Evolutionary conservation across 2,888 invertebrate genomes (phyloP), one percentile per base, ranked within the genome.

Genomic region (Coleophora flavipennella): DNA sequence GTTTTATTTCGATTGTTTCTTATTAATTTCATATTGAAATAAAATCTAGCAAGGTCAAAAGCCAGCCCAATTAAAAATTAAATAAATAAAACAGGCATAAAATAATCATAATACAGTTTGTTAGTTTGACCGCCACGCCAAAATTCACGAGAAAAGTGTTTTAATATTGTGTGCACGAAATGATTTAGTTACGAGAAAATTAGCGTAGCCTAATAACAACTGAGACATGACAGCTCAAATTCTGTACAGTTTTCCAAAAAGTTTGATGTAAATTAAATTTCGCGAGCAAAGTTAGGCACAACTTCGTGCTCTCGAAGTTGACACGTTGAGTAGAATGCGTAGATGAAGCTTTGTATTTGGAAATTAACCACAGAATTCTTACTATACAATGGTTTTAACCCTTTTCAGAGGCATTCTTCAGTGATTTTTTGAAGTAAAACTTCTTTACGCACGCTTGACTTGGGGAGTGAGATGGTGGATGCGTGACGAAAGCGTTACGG

Each of bases 221-320:
- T 66, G 67, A 64, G 68, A 71, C 63, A 71, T 71, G 73, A 74
- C 69, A 66, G 64, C 52, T 60, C 59, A 59, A 66, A 75, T 70
- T 70, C 57, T 55, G 67, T 65, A 68, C 60, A 69, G 59, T 73
- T 67, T 69, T 67, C 57, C 53, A 59, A 68, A 69, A 75, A 72
- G 70, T 75, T 75, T 48, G 48, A 46, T 65, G 63, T 70, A 66
- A 73, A 73, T 73, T 72, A 55, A 72, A 70, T 74, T 73, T 63
- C 48, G 59, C 47, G 56, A 51, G 59, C 47, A 50, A 70, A 67
- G 68, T 71, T 76, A n/a, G 55, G 49, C 43, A 44, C 45, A 70
- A 70, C 67, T 68, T 68, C 51, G 51, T 48, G 58, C 57, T 55
- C 49, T 51, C 59, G 50, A 55, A 58, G 61, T 54, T 61, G 63